Evolutionary conservation across 2,888 invertebrate species (phyloP).

Genomic region (Parapristionchus giblindavisi): DNA sequence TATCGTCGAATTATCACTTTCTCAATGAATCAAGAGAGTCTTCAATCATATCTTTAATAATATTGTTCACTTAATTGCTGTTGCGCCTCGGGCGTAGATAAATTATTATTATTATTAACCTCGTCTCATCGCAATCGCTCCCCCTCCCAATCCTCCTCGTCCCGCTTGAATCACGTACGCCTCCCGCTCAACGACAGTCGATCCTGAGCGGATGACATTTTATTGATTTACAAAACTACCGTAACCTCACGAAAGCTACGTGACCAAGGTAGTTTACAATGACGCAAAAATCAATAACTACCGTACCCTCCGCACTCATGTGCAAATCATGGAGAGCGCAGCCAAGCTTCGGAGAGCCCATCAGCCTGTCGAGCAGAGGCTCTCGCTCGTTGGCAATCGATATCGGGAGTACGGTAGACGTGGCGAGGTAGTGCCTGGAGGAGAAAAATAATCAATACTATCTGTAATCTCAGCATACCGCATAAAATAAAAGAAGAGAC

Average conservation of each 20-base stretch:
- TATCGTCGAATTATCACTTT: too few species aligned
- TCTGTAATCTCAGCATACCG: background rate
- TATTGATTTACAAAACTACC: background rate
- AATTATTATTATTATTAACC: background rate
- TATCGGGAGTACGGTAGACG: slow-evolving; percentile 30
- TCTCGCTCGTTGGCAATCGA: slow-evolving; percentile 41
- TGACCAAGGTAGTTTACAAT: background rate
- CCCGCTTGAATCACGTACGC: slow-evolving; percentile 12
- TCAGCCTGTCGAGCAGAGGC: slow-evolving; percentile 42
- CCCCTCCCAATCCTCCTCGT: background rate
- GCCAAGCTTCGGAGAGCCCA: slow-evolving; percentile 41
- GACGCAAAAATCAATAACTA: background rate
- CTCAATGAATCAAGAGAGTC: too few species aligned
- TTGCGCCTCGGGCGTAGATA: too few species aligned
- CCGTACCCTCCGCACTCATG: slow-evolving; percentile 16
- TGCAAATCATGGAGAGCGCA: slow-evolving; percentile 32
- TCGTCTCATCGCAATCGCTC: slow-evolving; percentile 17
- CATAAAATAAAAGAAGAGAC: background rate
- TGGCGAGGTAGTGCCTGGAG: slow-evolving; percentile 40
- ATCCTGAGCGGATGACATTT: background rate
- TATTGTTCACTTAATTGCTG: too few species aligned
- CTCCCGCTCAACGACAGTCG: background rate
- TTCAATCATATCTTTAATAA: too few species aligned
- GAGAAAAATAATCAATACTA: background rate
- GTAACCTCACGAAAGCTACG: background rate